Evolutionary conservation across 1,140 invertebrate genomes (phyloP).

Genomic region (Orius insidiosus): DNA sequence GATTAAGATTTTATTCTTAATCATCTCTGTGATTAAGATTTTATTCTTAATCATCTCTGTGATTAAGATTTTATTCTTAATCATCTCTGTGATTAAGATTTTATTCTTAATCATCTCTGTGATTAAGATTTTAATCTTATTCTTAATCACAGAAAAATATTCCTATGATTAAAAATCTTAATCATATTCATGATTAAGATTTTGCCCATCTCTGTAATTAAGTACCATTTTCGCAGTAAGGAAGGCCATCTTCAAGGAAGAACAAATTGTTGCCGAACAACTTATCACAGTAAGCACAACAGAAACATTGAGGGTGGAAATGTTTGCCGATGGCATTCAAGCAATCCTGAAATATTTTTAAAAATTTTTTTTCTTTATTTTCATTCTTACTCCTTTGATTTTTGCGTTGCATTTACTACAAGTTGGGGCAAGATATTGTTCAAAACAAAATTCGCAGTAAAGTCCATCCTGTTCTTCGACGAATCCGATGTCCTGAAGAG

Average conservation of each 20-base stretch:
- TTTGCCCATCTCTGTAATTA: too few species aligned
- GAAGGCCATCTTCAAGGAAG: conserved; percentile 92
- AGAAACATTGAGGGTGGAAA: conserved; percentile 95
- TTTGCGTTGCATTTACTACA: conserved; percentile 86
- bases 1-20: too few species aligned
- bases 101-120: too few species aligned
- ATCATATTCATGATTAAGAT: too few species aligned
- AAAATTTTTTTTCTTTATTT: not conserved
- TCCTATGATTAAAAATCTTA: too few species aligned
- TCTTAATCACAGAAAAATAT: too few species aligned
- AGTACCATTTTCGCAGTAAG: conserved; percentile 89
- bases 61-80: too few species aligned
- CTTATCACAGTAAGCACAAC: conserved; percentile 84
- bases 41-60: too few species aligned
- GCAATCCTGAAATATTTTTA: conserved; percentile 60
- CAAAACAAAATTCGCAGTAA: conserved; percentile 97
- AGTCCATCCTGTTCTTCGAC: conserved; percentile 90
- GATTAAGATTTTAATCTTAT: too few species aligned
- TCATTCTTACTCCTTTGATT: conserved; percentile 66
- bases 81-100: too few species aligned
- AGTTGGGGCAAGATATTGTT: conserved; percentile 82
- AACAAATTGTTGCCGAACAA: conserved; percentile 92
- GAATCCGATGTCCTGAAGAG: conserved; percentile 89
- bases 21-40: too few species aligned
- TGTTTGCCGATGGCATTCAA: conserved; percentile 93